Evolutionary conservation across 2,888 invertebrate genomes (phyloP).

Genomic region (Clistopyga incitator): DNA sequence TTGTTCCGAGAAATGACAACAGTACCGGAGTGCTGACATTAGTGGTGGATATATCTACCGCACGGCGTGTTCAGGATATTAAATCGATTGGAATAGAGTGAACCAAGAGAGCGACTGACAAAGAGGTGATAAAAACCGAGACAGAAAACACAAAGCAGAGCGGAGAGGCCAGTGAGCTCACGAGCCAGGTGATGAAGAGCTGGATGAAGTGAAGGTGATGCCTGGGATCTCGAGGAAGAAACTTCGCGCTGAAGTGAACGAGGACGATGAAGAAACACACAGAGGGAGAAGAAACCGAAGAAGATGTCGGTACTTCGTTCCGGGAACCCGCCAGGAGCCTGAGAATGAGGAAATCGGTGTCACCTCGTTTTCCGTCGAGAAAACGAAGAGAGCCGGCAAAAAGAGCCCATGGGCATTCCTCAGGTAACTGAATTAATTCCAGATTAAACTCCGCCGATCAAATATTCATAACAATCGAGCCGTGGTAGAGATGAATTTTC

Average conservation of each 20-base stretch:
- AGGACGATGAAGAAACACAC: constrained; percentile 52
- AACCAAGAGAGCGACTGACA: constrained; percentile 31
- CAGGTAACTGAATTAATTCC: constrained; percentile 45
- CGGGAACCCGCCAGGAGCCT: constrained; percentile 55
- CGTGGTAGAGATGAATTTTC: constrained; percentile 24
- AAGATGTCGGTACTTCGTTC: constrained; percentile 64
- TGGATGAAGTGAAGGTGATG: constrained; percentile 71
- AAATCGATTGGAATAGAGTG: constrained; percentile 54
- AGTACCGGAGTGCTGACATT: constrained; percentile 54
- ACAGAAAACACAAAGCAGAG: constrained; percentile 11
- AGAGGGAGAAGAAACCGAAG: constrained; percentile 68
- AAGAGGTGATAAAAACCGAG: constrained; percentile 13
- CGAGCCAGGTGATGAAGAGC: constrained; percentile 67
- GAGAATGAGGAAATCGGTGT: constrained; percentile 64
- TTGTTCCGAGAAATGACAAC: constrained; percentile 64
- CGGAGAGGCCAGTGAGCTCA: neutral
- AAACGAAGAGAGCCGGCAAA: constrained; percentile 15
- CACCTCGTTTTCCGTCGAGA: constrained; percentile 55
- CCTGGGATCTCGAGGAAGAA: constrained; percentile 71
- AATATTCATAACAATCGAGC: constrained; percentile 37
- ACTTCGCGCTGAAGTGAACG: constrained; percentile 42
- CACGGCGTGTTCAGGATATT: constrained; percentile 63
- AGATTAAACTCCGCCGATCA: constrained; percentile 15
- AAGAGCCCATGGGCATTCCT: constrained; percentile 34
- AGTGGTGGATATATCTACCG: constrained; percentile 46